Evolutionary conservation across 2,888 invertebrate species (phyloP).

Genomic region (Yponomeuta sedellus): DNA sequence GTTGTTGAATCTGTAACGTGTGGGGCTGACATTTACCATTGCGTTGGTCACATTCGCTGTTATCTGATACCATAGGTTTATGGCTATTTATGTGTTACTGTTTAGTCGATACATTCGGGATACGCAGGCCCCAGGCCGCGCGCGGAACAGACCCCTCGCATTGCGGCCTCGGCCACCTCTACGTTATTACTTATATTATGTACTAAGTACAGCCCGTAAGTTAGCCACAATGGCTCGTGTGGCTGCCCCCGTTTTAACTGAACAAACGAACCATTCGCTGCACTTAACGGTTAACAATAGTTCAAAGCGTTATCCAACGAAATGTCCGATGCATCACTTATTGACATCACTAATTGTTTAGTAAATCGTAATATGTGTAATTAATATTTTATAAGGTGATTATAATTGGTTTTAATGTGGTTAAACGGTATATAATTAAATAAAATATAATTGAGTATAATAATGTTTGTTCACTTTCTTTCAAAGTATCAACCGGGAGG

Average conservation of each 20-base stretch:
- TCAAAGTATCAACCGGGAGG: not conserved
- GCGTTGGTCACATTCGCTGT: slow-evolving; percentile 55
- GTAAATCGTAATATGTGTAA: slow-evolving; percentile 6
- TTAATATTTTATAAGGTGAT: slow-evolving; percentile 8
- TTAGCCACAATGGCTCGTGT: slow-evolving; percentile 45
- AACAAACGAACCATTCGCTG: slow-evolving; percentile 29
- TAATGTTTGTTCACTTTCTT: not conserved
- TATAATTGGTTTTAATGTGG: slow-evolving; percentile 13
- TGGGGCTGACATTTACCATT: slow-evolving; percentile 54
- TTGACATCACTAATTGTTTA: slow-evolving; percentile 32
- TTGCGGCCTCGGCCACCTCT: slow-evolving; percentile 40
- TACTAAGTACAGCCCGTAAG: slow-evolving; percentile 40
- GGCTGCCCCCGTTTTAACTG: slow-evolving; percentile 57
- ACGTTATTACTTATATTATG: slow-evolving; percentile 37
- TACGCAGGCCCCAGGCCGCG: slow-evolving; percentile 21
- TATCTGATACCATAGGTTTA: slow-evolving; percentile 54
- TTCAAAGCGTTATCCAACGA: slow-evolving; percentile 13
- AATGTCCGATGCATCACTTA: slow-evolving; percentile 13
- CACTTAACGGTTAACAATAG: slow-evolving; percentile 24
- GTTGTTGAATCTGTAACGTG: slow-evolving; percentile 55
- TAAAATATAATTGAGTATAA: slow-evolving; percentile 6
- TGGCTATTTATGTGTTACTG: slow-evolving; percentile 55
- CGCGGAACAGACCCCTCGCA: slow-evolving; percentile 50
- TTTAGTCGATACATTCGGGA: slow-evolving; percentile 28
- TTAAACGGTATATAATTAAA: slow-evolving; percentile 2